A percentile compares a stretch with the other conserved stretches of the same genome.
Conservation (phyloP, 2,888 invertebrate species). For the Macrophya alboannulata region DNA sequence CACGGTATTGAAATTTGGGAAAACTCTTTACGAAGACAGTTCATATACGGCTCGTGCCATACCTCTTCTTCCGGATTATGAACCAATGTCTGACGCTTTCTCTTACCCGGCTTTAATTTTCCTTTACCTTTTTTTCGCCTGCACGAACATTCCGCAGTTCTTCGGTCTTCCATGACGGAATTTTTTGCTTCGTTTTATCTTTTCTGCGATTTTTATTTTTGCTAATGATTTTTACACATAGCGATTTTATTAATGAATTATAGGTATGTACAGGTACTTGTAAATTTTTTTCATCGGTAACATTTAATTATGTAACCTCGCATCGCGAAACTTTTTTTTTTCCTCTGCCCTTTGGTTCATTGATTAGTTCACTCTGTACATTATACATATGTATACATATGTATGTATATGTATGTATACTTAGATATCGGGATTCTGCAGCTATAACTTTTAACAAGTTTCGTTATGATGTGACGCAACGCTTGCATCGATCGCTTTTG, state of each 20-base stretch:
- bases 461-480: background rate
- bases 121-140: slow-evolving; percentile 28
- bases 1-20: slow-evolving; percentile 68
- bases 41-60: slow-evolving; percentile 73
- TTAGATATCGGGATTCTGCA: background rate
- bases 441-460: background rate
- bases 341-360: slow-evolving; percentile 10
- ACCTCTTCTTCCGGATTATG: slow-evolving; percentile 71
- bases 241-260: background rate
- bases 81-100: slow-evolving; percentile 68
- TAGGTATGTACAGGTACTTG: slow-evolving; percentile 1
- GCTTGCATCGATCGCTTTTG: slow-evolving; percentile 3
- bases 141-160: slow-evolving; percentile 37
- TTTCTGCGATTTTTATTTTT: background rate
- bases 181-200: background rate
- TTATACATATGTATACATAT: background rate
- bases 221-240: background rate
- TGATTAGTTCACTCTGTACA: slow-evolving; percentile 25
- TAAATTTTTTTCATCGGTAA: slow-evolving; percentile 24
- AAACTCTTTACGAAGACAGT: slow-evolving; percentile 66
- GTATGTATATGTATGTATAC: background rate
- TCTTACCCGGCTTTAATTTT: slow-evolving; percentile 57
- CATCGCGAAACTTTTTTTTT: background rate
- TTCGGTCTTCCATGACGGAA: slow-evolving; percentile 22
- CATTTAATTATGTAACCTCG: slow-evolving; percentile 31